Percentiles rank a stretch among this genome's conserved stretches.
These are phyloP conservation scores for Amphimallon solstitiale DNA, from an alignment of 2,888 invertebrate species.

Conservation along the genomic window DNA sequence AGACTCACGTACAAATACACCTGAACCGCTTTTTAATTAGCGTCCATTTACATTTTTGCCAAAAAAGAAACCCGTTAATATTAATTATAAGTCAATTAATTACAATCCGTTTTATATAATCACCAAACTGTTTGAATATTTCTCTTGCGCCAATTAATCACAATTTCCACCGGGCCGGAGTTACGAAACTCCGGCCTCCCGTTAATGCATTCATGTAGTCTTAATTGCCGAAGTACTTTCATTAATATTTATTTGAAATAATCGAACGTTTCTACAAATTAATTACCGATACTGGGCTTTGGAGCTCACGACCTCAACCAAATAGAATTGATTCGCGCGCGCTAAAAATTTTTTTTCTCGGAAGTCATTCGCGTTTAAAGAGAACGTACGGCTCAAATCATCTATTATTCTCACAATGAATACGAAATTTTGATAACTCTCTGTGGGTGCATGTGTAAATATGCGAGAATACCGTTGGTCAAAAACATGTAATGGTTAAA, in stretches of 20 bases:
- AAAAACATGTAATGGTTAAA: too few species aligned
- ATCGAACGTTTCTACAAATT: conserved; percentile 20
- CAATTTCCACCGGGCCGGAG: conserved; percentile 21
- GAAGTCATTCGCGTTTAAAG: too few species aligned
- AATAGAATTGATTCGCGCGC: too few species aligned
- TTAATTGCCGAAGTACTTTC: conserved; percentile 34
- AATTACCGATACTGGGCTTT: conserved; percentile 11
- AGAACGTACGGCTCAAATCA: too few species aligned
- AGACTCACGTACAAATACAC: neutral
- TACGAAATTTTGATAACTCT: too few species aligned
- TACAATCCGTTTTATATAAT: conserved; percentile 22
- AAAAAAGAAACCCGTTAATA: conserved; percentile 18
- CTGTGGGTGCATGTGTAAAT: too few species aligned
- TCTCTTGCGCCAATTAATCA: conserved; percentile 30
- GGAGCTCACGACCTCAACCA: neutral
- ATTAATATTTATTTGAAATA: conserved; percentile 27
- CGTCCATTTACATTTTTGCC: conserved; percentile 17
- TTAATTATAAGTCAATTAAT: conserved; percentile 32
- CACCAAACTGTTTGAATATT: conserved; percentile 26
- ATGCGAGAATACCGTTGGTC: too few species aligned
- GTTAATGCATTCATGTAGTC: conserved; percentile 27
- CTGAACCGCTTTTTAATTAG: conserved; percentile 4
- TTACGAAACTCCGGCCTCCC: conserved; percentile 30
- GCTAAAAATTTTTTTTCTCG: too few species aligned
- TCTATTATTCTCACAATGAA: too few species aligned